Conservation (phyloP, 2,797 vertebrate genomes). For the Myotis vivesi region DNA sequence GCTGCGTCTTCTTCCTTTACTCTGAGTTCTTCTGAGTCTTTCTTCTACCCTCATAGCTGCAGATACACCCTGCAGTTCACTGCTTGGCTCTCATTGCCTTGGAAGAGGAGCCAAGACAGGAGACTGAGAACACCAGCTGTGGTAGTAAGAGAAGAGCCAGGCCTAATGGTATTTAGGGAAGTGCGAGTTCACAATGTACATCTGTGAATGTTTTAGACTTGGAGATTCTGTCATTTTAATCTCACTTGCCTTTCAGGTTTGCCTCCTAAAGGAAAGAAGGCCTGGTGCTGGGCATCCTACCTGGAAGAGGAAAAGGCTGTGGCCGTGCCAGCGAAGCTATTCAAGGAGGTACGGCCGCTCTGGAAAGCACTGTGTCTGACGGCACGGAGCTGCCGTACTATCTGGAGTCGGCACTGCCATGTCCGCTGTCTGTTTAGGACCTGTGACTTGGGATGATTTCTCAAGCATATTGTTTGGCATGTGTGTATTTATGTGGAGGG, state of each 20-base stretch:
- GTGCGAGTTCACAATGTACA: neutral
- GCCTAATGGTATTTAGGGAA: neutral
- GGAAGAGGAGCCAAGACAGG: neutral
- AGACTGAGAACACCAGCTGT: neutral
- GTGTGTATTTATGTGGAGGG: neutral
- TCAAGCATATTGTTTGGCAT: neutral
- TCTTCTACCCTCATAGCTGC: neutral
- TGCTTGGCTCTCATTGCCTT: neutral
- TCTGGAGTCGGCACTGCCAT: neutral
- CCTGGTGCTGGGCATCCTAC: constrained; percentile 91
- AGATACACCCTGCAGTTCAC: neutral
- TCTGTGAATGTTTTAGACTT: neutral
- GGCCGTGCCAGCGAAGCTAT: constrained; percentile 88
- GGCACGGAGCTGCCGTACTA: fast-evolving
- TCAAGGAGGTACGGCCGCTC: constrained; percentile 88
- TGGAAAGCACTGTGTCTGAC: neutral
- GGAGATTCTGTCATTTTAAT: neutral
- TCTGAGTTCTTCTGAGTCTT: neutral
- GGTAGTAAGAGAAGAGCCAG: neutral
- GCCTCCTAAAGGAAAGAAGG: constrained; percentile 88
- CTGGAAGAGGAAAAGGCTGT: constrained; percentile 88
- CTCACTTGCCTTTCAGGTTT: constrained; percentile 81
- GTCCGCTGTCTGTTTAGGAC: neutral
- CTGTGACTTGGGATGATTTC: neutral
- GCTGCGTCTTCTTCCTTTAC: neutral